phyloP scores from a whole-genome alignment of 2,113 vertebrate species.

The Urocynchramus pylzowi region DNA sequence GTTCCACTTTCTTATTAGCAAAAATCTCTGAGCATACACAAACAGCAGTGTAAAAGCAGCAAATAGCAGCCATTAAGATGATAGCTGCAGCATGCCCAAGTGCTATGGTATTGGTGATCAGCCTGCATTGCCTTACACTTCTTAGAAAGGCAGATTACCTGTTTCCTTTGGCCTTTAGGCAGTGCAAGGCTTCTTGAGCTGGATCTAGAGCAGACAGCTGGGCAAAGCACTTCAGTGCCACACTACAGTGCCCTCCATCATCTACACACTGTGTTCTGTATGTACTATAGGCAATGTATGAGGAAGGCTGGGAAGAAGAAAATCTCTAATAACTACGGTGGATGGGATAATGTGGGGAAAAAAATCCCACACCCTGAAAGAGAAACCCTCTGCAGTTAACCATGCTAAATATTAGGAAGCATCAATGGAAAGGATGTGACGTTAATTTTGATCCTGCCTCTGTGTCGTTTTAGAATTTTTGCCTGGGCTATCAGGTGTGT shows the following conservation, averaged over 20 bases:
- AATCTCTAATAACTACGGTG: neutral
- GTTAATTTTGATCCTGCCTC: neutral
- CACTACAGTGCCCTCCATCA: accelerated
- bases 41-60: neutral
- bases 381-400: neutral
- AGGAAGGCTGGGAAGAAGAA: neutral
- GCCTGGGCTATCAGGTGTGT: neutral
- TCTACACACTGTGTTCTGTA: neutral
- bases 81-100: neutral
- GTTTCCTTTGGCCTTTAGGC: neutral
- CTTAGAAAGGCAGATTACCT: neutral
- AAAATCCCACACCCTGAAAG: accelerated
- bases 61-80: neutral
- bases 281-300: neutral
- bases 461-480: neutral
- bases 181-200: neutral
- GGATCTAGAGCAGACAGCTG: neutral
- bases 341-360: accelerated
- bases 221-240: neutral
- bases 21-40: neutral
- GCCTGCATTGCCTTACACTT: neutral
- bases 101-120: neutral
- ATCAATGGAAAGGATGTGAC: neutral
- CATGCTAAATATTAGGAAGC: neutral
- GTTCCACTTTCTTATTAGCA: neutral